Evolutionary conservation across 2,888 invertebrate genomes (phyloP).

Genomic region (Campoplex nolae): DNA sequence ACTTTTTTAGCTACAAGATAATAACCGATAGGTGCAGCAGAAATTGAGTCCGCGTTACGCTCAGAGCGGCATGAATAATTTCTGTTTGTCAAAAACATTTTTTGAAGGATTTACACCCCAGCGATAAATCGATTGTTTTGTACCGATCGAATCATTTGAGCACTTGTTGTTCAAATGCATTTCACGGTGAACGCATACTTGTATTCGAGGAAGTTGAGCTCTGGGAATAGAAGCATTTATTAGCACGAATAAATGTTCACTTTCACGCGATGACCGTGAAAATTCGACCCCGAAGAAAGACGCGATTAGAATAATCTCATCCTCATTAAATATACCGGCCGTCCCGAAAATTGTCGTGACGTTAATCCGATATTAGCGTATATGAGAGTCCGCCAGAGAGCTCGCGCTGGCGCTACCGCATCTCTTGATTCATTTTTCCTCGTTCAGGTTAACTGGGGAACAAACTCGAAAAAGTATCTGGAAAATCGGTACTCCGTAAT

Average conservation of each 20-base stretch:
- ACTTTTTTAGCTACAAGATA: constrained; percentile 4
- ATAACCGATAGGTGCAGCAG: constrained; percentile 34
- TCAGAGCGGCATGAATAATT: background rate
- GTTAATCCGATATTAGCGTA: too few relatives aligned
- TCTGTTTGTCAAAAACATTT: constrained; percentile 36
- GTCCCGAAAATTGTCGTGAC: too few relatives aligned
- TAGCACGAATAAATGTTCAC: constrained; percentile 25
- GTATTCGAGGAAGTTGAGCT: constrained; percentile 26
- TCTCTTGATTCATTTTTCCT: too few relatives aligned
- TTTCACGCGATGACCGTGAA: constrained; percentile 72
- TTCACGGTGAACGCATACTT: background rate
- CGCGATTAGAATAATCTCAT: constrained; percentile 30
- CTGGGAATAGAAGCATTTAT: constrained; percentile 3
- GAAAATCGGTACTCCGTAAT: too few relatives aligned
- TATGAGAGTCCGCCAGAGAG: too few relatives aligned
- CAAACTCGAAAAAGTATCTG: too few relatives aligned
- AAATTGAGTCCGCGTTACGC: background rate
- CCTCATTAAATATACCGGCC: background rate
- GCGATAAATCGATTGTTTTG: constrained; percentile 34
- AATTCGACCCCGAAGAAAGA: constrained; percentile 69
- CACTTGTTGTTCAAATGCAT: background rate
- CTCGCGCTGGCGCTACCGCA: too few relatives aligned
- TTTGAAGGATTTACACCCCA: constrained; percentile 43
- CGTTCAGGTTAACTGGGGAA: too few relatives aligned
- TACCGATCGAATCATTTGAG: constrained; percentile 1